Evolutionary conservation across 2,113 vertebrate genomes (phyloP).

Genomic region (Leucopternis melanops): DNA sequence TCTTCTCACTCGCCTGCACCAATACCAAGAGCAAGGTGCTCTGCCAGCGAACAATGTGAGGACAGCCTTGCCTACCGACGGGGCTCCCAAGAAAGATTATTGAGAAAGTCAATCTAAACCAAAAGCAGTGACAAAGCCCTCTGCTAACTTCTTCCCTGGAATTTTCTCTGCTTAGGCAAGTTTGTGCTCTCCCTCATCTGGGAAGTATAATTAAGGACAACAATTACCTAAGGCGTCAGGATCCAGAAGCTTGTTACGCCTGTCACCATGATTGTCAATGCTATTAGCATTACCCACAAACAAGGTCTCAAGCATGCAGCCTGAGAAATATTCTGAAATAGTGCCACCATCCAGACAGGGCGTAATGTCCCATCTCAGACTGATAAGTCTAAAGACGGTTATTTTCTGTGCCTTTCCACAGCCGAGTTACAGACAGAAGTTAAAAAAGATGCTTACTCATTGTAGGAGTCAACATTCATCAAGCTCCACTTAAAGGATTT

Average conservation of each 20-base stretch:
- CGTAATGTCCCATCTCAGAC: not conserved
- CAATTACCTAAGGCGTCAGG: not conserved
- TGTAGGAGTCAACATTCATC: constrained; percentile 43
- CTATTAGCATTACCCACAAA: not conserved
- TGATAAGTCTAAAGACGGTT: not conserved
- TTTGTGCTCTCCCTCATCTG: not conserved
- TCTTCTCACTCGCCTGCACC: not conserved
- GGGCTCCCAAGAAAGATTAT: not conserved
- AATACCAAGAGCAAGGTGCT: not conserved
- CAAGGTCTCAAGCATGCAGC: not conserved
- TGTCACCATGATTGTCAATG: not conserved
- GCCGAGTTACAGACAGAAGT: not conserved
- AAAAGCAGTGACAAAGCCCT: not conserved
- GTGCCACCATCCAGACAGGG: not conserved
- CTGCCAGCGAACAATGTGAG: not conserved
- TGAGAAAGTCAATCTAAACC: not conserved
- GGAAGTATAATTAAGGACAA: constrained; percentile 31
- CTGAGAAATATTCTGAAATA: not conserved
- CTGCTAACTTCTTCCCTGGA: not conserved
- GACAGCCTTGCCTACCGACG: not conserved
- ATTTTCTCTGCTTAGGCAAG: constrained; percentile 13
- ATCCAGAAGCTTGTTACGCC: not conserved
- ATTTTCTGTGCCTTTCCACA: not conserved
- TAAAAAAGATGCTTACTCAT: constrained; percentile 59
- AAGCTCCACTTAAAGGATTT: constrained; percentile 63